Evolutionary conservation across 2,888 invertebrate species (phyloP).

Genomic region (Rosalia funebris): DNA sequence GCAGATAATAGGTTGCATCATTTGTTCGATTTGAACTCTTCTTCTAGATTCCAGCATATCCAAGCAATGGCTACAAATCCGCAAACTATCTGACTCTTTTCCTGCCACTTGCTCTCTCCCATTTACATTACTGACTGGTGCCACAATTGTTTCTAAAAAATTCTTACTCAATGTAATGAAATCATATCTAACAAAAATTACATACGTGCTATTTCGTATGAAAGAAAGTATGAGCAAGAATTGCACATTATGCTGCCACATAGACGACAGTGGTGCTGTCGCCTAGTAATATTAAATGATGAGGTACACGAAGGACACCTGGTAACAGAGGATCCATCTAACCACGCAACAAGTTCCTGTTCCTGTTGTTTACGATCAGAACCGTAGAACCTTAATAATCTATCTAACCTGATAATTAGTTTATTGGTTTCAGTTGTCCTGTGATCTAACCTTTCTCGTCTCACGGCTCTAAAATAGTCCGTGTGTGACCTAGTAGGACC

Average conservation of each 20-base stretch:
- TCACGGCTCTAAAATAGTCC: conserved; percentile 78
- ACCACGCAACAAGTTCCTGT: conserved; percentile 87
- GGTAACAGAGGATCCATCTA: conserved; percentile 89
- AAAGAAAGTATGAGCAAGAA: conserved; percentile 88
- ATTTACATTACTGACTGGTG: conserved; percentile 54
- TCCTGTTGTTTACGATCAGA: conserved; percentile 79
- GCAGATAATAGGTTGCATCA: conserved; percentile 80
- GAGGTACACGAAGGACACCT: conserved; percentile 92
- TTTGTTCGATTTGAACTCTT: conserved; percentile 82
- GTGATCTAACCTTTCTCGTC: conserved; percentile 79
- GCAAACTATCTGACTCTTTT: conserved; percentile 70
- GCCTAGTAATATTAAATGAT: conserved; percentile 84
- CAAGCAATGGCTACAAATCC: conserved; percentile 81
- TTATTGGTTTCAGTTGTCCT: conserved; percentile 96
- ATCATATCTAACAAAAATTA: conserved; percentile 35
- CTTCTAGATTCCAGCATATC: conserved; percentile 82
- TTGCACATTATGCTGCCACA: conserved; percentile 95
- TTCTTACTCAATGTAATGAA: neutral
- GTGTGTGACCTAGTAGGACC: conserved; percentile 75
- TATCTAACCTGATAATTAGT: conserved; percentile 91
- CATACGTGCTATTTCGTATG: conserved; percentile 82
- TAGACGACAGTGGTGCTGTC: conserved; percentile 96
- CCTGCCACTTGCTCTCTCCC: conserved; percentile 48
- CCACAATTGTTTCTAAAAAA: conserved; percentile 59
- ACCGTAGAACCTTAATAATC: conserved; percentile 81